Base-by-base conservation (phyloP, 1,140 invertebrate genomes). In the Procambarus clarkii region DNA sequence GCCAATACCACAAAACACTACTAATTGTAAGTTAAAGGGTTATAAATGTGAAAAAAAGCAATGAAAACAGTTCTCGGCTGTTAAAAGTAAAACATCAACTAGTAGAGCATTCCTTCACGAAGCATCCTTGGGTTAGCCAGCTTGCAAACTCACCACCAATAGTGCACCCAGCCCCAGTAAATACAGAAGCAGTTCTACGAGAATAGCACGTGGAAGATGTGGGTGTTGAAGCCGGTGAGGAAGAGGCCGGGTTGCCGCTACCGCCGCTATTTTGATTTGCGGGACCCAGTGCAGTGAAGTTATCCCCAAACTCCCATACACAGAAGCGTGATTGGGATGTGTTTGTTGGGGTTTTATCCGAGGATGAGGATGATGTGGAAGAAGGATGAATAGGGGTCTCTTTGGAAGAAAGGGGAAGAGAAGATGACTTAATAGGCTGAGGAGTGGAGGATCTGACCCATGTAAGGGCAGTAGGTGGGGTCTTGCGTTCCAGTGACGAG, bases 231-330 rank as follows among this genome's bases (percentile, higher is more conserved):
- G 89, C 89, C 83, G 89, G 89, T 87, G 85, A 91, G 82, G 81
- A 54, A 87, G 83, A 60, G 64, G 85, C 89, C 64, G 87, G 77
- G 76, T 91, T 84, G 69, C 82, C 87, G 87, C 44, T 92, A 92
- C 76, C 87, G 78, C 88, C 77, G 82, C 58, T 83, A 91, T 77
- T 89, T 86, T 82, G 85, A 82, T 83, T 87, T 86, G 88, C 74
- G 89, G 93, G 89, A 89, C 88, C 88, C 64, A 93, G 91, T 71
- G 92, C 86, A 90, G 87, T 77, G 92, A 93, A 93, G 91, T 93
- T 92, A 90, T 92, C 88, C 88, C 92, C 92, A 92, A 93, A 93
- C 88, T 93, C 92, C 92, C 92, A 93, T 76, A 93, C 92, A 86
- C 83, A 93, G 86, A 92, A 93, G 81, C 92, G 92, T 80, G 92